Conservation (phyloP, 2,888 invertebrate species). For the Itoplectis maculator region DNA sequence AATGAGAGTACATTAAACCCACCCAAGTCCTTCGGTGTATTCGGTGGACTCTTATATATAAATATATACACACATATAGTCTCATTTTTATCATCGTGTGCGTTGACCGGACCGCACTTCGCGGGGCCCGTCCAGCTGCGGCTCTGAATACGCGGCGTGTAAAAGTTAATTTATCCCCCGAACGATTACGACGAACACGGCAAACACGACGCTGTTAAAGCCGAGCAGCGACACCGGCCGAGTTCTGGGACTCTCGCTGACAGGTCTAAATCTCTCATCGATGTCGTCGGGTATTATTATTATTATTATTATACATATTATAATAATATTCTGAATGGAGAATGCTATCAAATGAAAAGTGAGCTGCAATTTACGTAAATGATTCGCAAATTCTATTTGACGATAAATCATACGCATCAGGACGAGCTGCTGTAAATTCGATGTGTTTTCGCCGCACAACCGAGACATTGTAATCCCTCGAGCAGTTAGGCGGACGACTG, state of each 20-base stretch:
- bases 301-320: conserved; percentile 5
- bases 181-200: conserved; percentile 35
- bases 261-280: background rate
- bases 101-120: conserved; percentile 16
- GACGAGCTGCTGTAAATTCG: background rate
- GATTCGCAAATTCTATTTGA: background rate
- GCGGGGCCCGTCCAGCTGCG: conserved; percentile 18
- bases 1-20: conserved; percentile 63
- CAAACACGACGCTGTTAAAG: background rate
- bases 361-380: background rate
- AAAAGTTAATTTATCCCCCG: conserved; percentile 49
- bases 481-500: conserved; percentile 37
- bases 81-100: conserved; percentile 49
- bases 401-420: background rate
- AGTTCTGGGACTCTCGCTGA: background rate
- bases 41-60: conserved; percentile 23
- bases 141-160: conserved; percentile 27
- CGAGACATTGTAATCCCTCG: conserved; percentile 26
- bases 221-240: background rate
- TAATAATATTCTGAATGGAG: too few species aligned
- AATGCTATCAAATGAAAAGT: too few species aligned
- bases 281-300: background rate
- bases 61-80: background rate
- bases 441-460: conserved; percentile 4
- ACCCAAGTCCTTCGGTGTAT: conserved; percentile 45